phyloP scores from a whole-genome alignment of 2,888 invertebrate genomes.

The Apodemia duryi region DNA sequence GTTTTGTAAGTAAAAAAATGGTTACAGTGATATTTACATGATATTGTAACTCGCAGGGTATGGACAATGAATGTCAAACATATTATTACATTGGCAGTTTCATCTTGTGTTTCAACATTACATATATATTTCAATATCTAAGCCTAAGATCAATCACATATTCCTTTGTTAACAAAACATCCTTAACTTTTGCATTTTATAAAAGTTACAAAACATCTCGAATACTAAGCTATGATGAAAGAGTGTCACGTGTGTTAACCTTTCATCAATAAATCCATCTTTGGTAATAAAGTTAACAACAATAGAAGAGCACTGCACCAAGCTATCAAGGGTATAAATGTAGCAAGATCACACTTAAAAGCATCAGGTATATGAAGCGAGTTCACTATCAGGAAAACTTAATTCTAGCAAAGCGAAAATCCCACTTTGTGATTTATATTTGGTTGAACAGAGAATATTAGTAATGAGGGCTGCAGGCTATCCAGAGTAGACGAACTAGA shows the following conservation, averaged over 20 bases:
- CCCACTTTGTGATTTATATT: constrained; percentile 34
- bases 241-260: constrained; percentile 51
- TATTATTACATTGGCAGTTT: constrained; percentile 35
- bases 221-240: constrained; percentile 66
- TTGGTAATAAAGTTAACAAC: constrained; percentile 74
- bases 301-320: constrained; percentile 58
- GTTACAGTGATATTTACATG: constrained; percentile 39
- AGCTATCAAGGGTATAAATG: constrained; percentile 35
- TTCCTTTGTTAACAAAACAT: constrained; percentile 65
- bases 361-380: constrained; percentile 27
- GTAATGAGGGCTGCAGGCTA: constrained; percentile 44
- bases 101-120: constrained; percentile 32
- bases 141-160: constrained; percentile 70
- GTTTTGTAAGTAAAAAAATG: constrained; percentile 25
- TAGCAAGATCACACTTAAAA: constrained; percentile 26
- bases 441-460: constrained; percentile 20
- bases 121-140: constrained; percentile 54
- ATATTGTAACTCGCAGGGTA: constrained; percentile 36
- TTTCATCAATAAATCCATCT: constrained; percentile 63
- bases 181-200: constrained; percentile 62
- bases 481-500: constrained; percentile 62
- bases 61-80: constrained; percentile 28
- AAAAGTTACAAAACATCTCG: constrained; percentile 74
- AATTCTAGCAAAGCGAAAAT: constrained; percentile 30
- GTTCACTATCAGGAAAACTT: background rate